Evolutionary conservation across 2,888 invertebrate species (phyloP).

Genomic region (Lepidochitona cinerea): DNA sequence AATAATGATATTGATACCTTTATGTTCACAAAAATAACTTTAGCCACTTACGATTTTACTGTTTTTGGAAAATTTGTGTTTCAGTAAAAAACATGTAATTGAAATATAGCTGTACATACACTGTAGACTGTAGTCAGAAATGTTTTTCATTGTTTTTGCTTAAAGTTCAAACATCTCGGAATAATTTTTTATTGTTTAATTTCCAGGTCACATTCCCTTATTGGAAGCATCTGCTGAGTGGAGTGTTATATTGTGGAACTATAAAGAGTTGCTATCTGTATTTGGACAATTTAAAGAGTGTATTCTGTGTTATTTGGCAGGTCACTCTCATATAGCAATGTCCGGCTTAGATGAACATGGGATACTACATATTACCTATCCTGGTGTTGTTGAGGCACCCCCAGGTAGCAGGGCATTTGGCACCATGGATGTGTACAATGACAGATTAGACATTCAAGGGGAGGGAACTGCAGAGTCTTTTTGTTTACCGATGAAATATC

Average conservation of each 20-base stretch:
- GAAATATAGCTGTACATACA: too few relatives aligned
- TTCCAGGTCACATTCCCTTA: slow-evolving; percentile 64
- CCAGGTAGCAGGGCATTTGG: slow-evolving; percentile 55
- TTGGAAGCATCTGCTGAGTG: slow-evolving; percentile 40
- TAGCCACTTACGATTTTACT: too few relatives aligned
- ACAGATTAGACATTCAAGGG: slow-evolving; percentile 53
- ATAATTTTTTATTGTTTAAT: background rate
- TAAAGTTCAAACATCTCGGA: background rate
- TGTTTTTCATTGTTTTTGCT: too few relatives aligned
- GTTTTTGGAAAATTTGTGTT: too few relatives aligned
- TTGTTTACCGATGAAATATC: too few relatives aligned
- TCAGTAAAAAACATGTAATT: too few relatives aligned
- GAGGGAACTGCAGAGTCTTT: slow-evolving; percentile 39
- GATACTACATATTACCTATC: slow-evolving; percentile 66
- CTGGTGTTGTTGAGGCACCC: slow-evolving; percentile 66
- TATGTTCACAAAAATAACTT: too few relatives aligned
- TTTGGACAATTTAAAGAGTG: slow-evolving; percentile 52
- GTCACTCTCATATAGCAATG: slow-evolving; percentile 68
- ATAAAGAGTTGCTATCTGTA: slow-evolving; percentile 57
- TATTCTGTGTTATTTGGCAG: slow-evolving; percentile 66
- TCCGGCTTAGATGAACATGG: slow-evolving; percentile 59
- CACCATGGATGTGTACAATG: slow-evolving; percentile 55
- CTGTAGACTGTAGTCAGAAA: too few relatives aligned
- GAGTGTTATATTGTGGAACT: slow-evolving; percentile 67
- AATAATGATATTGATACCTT: too few relatives aligned